phyloP scores from a whole-genome alignment of 2,888 invertebrate genomes.

The Phortica magna region DNA sequence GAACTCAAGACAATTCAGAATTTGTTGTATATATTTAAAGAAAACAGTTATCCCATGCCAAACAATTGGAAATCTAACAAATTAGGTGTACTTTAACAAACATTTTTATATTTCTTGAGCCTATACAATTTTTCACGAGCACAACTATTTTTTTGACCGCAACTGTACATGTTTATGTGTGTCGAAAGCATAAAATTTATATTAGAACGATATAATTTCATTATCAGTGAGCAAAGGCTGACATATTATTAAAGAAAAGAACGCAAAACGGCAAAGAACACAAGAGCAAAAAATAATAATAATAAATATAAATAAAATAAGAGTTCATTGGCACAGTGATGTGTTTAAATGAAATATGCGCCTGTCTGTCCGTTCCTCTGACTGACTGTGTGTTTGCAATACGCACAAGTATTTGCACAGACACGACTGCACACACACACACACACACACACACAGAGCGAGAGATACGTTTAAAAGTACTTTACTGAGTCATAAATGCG shows the following conservation, averaged over 20 bases:
- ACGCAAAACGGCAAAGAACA: slow-evolving; percentile 20
- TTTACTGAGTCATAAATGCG: slow-evolving; percentile 34
- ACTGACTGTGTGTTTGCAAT: slow-evolving; percentile 31
- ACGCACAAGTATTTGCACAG: slow-evolving; percentile 20
- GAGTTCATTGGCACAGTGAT: slow-evolving; percentile 64
- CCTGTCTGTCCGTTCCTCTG: slow-evolving; percentile 23
- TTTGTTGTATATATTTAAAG: too few relatives aligned
- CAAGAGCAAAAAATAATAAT: slow-evolving; percentile 28
- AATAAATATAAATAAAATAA: slow-evolving; percentile 28
- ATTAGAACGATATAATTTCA: slow-evolving; percentile 74
- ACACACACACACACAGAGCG: slow-evolving; percentile 30
- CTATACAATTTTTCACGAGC: neutral
- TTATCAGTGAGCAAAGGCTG: slow-evolving; percentile 58
- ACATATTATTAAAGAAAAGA: neutral
- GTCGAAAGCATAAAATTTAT: slow-evolving; percentile 57
- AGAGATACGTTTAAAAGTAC: neutral
- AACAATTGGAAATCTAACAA: too few relatives aligned
- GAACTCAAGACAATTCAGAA: too few relatives aligned
- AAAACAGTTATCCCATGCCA: too few relatives aligned
- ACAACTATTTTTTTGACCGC: neutral
- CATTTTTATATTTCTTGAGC: neutral
- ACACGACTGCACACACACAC: slow-evolving; percentile 7
- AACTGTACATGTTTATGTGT: too few relatives aligned
- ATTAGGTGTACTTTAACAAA: too few relatives aligned
- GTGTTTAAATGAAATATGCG: slow-evolving; percentile 32